Conservation (phyloP, 1,140 invertebrate species). For the Trichogramma pretiosum region DNA sequence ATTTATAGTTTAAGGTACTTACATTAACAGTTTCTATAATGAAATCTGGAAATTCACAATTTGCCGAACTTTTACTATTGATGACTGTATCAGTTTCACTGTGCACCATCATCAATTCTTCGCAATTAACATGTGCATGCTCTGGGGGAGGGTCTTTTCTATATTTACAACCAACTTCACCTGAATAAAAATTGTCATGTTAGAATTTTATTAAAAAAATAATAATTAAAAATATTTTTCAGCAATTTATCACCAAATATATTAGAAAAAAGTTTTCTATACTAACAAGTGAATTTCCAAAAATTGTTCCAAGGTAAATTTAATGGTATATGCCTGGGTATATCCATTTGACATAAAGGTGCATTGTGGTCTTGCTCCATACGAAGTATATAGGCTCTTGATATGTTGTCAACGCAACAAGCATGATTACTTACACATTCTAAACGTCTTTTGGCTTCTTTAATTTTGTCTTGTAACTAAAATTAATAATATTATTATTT, state of each 20-base stretch:
- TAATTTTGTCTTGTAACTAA: too few species aligned
- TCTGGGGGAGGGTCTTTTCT: not conserved
- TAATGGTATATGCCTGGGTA: not conserved
- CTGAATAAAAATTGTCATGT: too few species aligned
- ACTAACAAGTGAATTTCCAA: not conserved
- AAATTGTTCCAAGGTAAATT: not conserved
- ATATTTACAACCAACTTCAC: conserved; percentile 6
- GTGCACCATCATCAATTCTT: conserved; percentile 7
- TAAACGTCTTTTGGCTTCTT: too few species aligned
- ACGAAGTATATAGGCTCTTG: not conserved
- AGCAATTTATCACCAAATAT: too few species aligned
- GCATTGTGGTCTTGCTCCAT: not conserved
- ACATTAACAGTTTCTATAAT: conserved; percentile 13
- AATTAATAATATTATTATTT: too few species aligned
- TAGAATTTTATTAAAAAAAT: too few species aligned
- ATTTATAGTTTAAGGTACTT: not conserved
- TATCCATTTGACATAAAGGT: not conserved
- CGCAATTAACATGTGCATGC: conserved; percentile 10
- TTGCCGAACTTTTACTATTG: not conserved
- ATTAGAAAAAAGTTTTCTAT: not conserved
- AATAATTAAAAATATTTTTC: too few species aligned
- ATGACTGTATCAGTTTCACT: not conserved
- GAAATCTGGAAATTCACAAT: conserved; percentile 2
- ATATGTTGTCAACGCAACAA: too few species aligned
- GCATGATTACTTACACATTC: too few species aligned